A percentile compares a stretch with the other conserved stretches of the same genome.
phyloP scores from a whole-genome alignment of 2,113 vertebrate species.

The Syngnathus typhle region DNA sequence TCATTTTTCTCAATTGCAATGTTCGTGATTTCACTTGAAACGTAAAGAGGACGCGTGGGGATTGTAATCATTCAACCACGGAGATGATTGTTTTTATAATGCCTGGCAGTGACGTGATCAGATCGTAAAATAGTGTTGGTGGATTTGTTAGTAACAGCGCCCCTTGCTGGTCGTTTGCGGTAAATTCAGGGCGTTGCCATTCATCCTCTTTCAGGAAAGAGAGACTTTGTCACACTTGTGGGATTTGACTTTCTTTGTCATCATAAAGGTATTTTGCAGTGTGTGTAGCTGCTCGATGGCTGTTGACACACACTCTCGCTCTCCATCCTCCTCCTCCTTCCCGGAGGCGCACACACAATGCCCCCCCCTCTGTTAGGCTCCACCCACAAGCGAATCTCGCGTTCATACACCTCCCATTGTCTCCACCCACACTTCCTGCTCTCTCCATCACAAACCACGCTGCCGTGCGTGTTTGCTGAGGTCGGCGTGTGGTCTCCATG shows the following conservation, averaged over 20 bases:
- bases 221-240: not conserved
- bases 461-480: constrained; percentile 1
- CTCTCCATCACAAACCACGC: not conserved
- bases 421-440: constrained; percentile 1
- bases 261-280: not conserved
- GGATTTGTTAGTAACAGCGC: not conserved
- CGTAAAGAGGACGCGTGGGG: not conserved
- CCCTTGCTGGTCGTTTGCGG: not conserved
- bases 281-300: not conserved
- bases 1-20: too few relatives aligned
- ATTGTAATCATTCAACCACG: not conserved
- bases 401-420: not conserved
- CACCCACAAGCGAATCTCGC: not conserved
- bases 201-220: not conserved
- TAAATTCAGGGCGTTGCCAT: not conserved
- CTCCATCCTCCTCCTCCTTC: not conserved
- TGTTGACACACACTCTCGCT: not conserved
- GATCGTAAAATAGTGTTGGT: too few relatives aligned
- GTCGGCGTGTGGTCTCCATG: not conserved
- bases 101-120: too few relatives aligned
- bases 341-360: constrained; percentile 4
- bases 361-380: constrained; percentile 6
- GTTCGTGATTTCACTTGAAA: not conserved
- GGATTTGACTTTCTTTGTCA: constrained; percentile 1
- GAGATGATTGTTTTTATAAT: too few relatives aligned